phyloP scores from a whole-genome alignment of 2,113 vertebrate species.

The Potamarius usumacintae region DNA sequence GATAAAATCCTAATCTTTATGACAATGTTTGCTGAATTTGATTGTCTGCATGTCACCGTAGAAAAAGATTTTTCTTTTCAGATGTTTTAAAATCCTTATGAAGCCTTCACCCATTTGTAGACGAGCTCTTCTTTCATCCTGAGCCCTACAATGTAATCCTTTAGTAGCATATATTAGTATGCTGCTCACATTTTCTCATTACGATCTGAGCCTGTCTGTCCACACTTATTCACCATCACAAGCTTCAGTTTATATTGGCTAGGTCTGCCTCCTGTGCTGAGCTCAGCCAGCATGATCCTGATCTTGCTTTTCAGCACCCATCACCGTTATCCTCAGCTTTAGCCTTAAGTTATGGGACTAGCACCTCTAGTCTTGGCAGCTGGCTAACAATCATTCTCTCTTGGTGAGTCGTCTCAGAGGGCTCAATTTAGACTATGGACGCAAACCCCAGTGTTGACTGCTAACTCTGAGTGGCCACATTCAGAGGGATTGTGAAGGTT shows the following conservation, averaged over 20 bases:
- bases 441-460: slow-evolving; percentile 70
- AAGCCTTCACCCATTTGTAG: slow-evolving; percentile 39
- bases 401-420: slow-evolving; percentile 73
- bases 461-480: slow-evolving; percentile 63
- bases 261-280: slow-evolving; percentile 20
- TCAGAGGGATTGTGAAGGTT: slow-evolving; percentile 70
- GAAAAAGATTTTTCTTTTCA: neutral
- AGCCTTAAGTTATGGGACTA: slow-evolving; percentile 62
- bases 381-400: slow-evolving; percentile 69
- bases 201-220: slow-evolving; percentile 36
- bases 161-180: slow-evolving; percentile 45
- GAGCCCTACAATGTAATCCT: slow-evolving; percentile 26
- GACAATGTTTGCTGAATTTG: slow-evolving; percentile 11
- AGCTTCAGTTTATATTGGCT: slow-evolving; percentile 38
- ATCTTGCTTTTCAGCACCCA: slow-evolving; percentile 63
- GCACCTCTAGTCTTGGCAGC: slow-evolving; percentile 56
- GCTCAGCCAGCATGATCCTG: slow-evolving; percentile 38
- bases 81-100: neutral
- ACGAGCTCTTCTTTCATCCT: slow-evolving; percentile 41
- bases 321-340: slow-evolving; percentile 72
- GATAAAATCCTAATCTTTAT: slow-evolving; percentile 25
- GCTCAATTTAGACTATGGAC: slow-evolving; percentile 75
- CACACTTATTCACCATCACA: slow-evolving; percentile 35
- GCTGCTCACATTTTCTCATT: slow-evolving; percentile 42
- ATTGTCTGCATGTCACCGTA: neutral